Percentiles rank a stretch among this genome's conserved stretches.
These are phyloP conservation scores for Chaunax sp. DNA, from an alignment of 2,797 vertebrate genomes.

Conservation along the genomic window DNA sequence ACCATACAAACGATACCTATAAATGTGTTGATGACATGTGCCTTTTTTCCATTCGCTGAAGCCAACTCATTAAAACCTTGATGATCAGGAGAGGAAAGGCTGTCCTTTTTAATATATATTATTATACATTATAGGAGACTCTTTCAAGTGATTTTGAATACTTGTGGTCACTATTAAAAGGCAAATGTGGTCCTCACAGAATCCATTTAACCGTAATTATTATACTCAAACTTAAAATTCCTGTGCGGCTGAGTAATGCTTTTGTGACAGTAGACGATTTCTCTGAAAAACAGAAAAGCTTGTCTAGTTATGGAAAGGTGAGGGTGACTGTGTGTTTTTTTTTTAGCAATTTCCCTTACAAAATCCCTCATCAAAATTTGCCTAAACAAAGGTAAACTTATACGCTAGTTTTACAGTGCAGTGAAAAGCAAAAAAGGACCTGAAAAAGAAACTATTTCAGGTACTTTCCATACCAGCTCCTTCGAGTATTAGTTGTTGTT, in stretches of 20 bases:
- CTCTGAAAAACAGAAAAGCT: not conserved
- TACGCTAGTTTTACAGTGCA: too few relatives aligned
- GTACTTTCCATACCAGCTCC: not conserved
- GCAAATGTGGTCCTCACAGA: not conserved
- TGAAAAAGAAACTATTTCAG: not conserved
- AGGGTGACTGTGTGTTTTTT: too few relatives aligned
- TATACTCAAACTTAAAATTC: not conserved
- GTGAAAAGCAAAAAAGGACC: not conserved
- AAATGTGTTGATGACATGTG: not conserved
- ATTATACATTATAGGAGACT: too few relatives aligned
- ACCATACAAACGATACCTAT: not conserved
- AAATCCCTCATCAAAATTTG: not conserved
- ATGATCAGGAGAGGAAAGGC: not conserved
- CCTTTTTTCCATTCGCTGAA: not conserved
- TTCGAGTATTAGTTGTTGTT: constrained; percentile 9
- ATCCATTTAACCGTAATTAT: not conserved
- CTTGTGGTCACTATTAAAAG: not conserved
- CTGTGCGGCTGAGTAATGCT: too few relatives aligned
- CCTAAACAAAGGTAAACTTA: too few relatives aligned
- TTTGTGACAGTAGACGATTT: too few relatives aligned
- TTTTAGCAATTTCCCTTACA: not conserved
- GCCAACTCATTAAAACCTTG: constrained; percentile 2
- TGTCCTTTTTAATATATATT: too few relatives aligned
- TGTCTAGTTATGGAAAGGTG: not conserved
- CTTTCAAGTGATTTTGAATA: too few relatives aligned